Evolutionary conservation across 1,140 invertebrate species (phyloP), one percentile per base, ranked within the genome.

Genomic region (Drosophila ercepeae): DNA sequence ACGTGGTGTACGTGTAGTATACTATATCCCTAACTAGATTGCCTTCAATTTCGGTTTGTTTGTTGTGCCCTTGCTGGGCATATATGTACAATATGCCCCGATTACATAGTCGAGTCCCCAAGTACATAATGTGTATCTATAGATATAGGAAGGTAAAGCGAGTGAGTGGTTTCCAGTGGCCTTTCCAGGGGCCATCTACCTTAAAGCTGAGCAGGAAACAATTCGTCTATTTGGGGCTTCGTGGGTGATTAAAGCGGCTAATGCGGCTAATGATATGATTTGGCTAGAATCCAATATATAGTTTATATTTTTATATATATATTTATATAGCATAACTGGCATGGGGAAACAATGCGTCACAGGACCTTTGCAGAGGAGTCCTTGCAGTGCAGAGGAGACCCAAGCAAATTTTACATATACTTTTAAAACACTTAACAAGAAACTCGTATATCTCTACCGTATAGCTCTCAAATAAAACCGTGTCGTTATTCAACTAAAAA

Each of bases 1-100:
- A 51, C 27, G 14, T 58, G 23, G n/a, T n/a, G n/a, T n/a, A n/a
- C n/a, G 46, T 19, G 25, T 59, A 23, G 60, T 55, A 55, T 54
- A 65, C 72, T 54, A 64, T 75, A 89, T 89, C 73, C 76, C 86
- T 89, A 89, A 63, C 86, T 90, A 88, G 89, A 90, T 90, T 90
- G 89, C 89, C 89, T 75, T 90, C 89, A 89, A 76, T 88, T 90
- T 70, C 68, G 59, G 32, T 55, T 61, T 60, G 45, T 57, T 23
- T 59, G 19, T 68, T 82, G 77, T 82, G 77, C 78, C 71, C 75
- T 64, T 48, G 36, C 36, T 46, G 23, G 41, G 55, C 36, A 39
- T 16, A 39, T 39, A 6, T 39, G 21, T 39, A 16, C 14, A 13
- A 16, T 39, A 39, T 39, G 36, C 36, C 36, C 27, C 36, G 29